phyloP scores from a whole-genome alignment of 2,888 invertebrate species.

The Drosophila peninsularis region DNA sequence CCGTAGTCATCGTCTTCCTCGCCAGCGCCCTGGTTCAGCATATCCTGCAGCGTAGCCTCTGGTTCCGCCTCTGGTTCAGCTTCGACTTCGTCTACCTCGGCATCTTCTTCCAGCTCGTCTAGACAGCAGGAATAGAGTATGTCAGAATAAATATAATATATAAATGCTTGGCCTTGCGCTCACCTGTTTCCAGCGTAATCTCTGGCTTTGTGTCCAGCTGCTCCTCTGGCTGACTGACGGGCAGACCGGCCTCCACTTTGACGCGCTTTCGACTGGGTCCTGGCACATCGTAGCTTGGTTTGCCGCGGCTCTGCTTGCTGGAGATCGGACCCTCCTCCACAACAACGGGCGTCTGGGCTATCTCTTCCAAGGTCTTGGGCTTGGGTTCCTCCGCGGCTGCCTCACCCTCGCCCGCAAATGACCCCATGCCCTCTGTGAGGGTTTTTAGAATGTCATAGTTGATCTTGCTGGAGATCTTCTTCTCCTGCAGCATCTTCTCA shows the following conservation, averaged over 20 bases:
- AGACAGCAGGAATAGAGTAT: not conserved
- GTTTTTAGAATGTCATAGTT: conserved; percentile 98
- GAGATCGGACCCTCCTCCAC: conserved; percentile 69
- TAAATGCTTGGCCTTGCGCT: not conserved
- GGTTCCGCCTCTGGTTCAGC: conserved; percentile 81
- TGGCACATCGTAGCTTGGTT: conserved; percentile 72
- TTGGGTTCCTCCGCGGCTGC: conserved; percentile 22
- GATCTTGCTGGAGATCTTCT: conserved; percentile 97
- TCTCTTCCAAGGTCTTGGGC: conserved; percentile 42
- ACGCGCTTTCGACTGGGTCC: conserved; percentile 76
- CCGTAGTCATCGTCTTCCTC: conserved; percentile 89
- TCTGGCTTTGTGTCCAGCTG: conserved; percentile 52
- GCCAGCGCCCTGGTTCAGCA: conserved; percentile 87
- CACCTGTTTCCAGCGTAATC: conserved; percentile 76
- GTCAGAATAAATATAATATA: not conserved
- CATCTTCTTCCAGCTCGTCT: conserved; percentile 81
- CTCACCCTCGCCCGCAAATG: conserved; percentile 38
- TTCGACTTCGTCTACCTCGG: conserved; percentile 66
- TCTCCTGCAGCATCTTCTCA: conserved; percentile 97
- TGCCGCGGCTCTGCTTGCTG: conserved; percentile 61
- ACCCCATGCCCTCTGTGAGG: conserved; percentile 84
- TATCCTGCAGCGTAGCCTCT: conserved; percentile 86
- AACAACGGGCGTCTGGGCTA: conserved; percentile 61
- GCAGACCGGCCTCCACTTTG: conserved; percentile 77
- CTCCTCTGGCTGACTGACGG: conserved; percentile 67